phyloP scores from a whole-genome alignment of 2,888 invertebrate genomes.

The Biston betularia region DNA sequence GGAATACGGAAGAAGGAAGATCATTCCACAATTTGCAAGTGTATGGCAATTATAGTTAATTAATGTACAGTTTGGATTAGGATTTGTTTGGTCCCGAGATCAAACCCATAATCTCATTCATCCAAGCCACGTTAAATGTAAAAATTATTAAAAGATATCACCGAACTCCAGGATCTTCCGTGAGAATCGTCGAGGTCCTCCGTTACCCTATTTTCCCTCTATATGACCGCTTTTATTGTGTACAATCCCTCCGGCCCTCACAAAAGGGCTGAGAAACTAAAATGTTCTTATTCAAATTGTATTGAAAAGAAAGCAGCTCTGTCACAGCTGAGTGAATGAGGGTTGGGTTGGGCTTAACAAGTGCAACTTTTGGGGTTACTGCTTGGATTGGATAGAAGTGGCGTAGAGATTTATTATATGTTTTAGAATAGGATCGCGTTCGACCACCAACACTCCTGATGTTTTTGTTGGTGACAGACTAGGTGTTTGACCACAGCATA shows the following conservation, averaged over 20 bases:
- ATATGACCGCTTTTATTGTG: conserved; percentile 2
- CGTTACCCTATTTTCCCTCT: neutral
- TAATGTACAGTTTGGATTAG: no score
- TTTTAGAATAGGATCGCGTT: no score
- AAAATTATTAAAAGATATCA: neutral
- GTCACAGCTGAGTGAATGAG: conserved; percentile 61
- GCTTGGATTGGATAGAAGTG: conserved; percentile 44
- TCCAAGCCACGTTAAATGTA: neutral
- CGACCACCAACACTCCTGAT: no score
- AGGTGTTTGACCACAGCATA: no score
- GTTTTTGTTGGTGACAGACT: no score
- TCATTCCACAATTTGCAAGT: no score
- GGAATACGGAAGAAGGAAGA: no score
- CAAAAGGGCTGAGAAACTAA: conserved; percentile 34
- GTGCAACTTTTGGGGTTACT: conserved; percentile 66
- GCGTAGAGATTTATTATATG: conserved; percentile 46
- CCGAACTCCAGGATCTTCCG: neutral
- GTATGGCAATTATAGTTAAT: no score
- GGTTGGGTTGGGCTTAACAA: conserved; percentile 61
- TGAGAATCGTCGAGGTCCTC: conserved; percentile 2
- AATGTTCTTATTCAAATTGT: conserved; percentile 39
- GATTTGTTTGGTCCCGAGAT: no score
- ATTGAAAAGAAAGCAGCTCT: conserved; percentile 42
- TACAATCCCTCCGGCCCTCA: conserved; percentile 22
- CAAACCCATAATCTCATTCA: no score